Conservation (phyloP, 2,797 vertebrate genomes). For the Buceros bicornis region DNA sequence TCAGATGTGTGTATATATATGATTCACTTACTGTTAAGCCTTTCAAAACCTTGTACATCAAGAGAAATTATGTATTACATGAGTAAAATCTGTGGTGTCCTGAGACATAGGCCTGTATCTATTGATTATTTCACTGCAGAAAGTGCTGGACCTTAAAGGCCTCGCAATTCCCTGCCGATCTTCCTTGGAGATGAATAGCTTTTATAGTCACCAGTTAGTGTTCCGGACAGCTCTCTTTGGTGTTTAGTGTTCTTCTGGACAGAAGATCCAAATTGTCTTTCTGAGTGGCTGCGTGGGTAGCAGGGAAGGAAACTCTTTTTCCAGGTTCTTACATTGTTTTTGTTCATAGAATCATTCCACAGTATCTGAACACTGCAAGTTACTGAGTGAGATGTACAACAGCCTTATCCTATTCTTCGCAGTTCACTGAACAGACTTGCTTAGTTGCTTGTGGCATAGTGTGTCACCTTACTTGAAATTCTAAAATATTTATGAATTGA, state of each 20-base stretch:
- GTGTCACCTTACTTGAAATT: conserved; percentile 2
- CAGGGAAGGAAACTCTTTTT: not conserved
- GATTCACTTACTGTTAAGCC: not conserved
- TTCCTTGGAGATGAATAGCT: not conserved
- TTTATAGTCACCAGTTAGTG: not conserved
- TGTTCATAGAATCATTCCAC: not conserved
- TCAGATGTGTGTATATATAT: fast-evolving
- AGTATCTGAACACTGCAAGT: not conserved
- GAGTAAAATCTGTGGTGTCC: not conserved
- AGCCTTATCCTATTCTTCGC: not conserved
- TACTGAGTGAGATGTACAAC: not conserved
- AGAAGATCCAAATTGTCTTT: not conserved
- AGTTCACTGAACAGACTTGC: not conserved
- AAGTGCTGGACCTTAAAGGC: not conserved
- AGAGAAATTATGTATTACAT: not conserved
- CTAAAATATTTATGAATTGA: conserved; percentile 45
- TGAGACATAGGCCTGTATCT: not conserved
- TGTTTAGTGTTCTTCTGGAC: not conserved
- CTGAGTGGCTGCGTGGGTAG: not conserved
- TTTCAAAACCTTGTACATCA: not conserved
- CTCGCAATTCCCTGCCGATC: not conserved
- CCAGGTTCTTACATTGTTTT: not conserved
- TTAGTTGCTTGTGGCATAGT: not conserved
- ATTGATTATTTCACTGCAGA: not conserved
- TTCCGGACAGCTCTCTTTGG: not conserved